A percentile compares a stretch with the other conserved stretches of the same genome.
phyloP scores from a whole-genome alignment of 2,113 vertebrate species.

The Anser brachyrhynchus region DNA sequence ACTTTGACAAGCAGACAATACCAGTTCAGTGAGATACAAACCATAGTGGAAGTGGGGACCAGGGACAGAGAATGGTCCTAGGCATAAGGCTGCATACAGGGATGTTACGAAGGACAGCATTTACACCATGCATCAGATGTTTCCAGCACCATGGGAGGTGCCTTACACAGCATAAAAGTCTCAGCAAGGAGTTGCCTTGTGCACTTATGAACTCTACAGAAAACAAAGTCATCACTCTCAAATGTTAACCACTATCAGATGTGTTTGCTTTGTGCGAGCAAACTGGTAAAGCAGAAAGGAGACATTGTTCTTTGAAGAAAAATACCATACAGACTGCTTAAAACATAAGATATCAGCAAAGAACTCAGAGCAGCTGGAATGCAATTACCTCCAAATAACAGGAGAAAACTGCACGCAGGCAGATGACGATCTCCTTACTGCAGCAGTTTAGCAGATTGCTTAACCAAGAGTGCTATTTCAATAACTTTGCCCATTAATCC shows the following conservation, averaged over 20 bases:
- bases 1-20: not conserved
- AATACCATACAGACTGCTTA: not conserved
- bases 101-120: not conserved
- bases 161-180: not conserved
- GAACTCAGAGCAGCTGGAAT: slow-evolving; percentile 34
- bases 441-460: slow-evolving; percentile 25
- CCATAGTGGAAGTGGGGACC: not conserved
- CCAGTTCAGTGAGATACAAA: not conserved
- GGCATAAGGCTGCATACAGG: not conserved
- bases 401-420: slow-evolving; percentile 35
- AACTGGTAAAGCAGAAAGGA: not conserved
- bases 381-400: not conserved
- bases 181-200: not conserved
- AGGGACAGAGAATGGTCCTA: not conserved
- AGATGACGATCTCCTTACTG: slow-evolving; percentile 36
- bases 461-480: not conserved
- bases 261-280: not conserved
- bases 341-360: not conserved
- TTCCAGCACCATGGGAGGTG: not conserved
- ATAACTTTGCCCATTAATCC: not conserved
- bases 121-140: slow-evolving; percentile 36
- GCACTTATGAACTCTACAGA: not conserved
- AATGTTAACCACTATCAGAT: not conserved
- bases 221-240: not conserved
- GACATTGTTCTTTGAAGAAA: not conserved